These are phyloP conservation scores for Egretta garzetta DNA, from an alignment of 2,113 vertebrate species.

Conservation along the genomic window DNA sequence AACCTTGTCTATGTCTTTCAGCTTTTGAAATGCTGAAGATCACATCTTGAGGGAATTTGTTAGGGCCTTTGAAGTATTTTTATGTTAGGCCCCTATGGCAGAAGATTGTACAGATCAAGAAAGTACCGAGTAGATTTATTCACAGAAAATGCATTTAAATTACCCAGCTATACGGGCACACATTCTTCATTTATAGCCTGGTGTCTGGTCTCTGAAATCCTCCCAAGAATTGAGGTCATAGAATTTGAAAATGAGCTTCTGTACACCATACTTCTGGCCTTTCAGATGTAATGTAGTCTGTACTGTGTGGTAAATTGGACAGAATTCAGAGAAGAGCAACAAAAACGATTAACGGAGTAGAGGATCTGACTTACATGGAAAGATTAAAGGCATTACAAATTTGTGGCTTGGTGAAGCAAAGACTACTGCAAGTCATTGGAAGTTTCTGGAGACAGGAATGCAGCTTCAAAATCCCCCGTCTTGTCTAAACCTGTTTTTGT, in stretches of 20 bases:
- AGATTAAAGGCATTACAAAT: conserved; percentile 64
- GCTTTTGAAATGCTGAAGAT: conserved; percentile 69
- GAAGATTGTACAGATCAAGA: conserved; percentile 68
- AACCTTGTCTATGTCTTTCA: conserved; percentile 62
- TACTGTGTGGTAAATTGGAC: conserved; percentile 29
- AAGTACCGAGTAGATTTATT: conserved; percentile 66
- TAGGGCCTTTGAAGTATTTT: conserved; percentile 69
- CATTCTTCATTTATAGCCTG: conserved; percentile 65
- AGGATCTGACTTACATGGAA: conserved; percentile 53
- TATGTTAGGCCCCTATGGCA: conserved; percentile 61
- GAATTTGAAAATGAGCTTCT: conserved; percentile 65
- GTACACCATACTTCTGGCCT: conserved; percentile 27
- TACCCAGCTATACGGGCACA: conserved; percentile 40
- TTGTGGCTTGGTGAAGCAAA: conserved; percentile 54
- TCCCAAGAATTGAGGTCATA: conserved; percentile 62
- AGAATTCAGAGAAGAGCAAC: conserved; percentile 61
- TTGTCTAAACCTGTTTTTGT: conserved; percentile 43
- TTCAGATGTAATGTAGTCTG: conserved; percentile 8
- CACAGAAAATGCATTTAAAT: conserved; percentile 69
- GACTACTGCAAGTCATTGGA: conserved; percentile 30
- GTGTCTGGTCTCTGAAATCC: conserved; percentile 56
- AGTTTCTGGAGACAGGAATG: conserved; percentile 43
- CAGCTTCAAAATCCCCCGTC: neutral
- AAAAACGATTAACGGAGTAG: conserved; percentile 55
- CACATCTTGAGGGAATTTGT: conserved; percentile 72